Base-by-base conservation (phyloP, 2,113 vertebrate genomes). In the Syngnathus scovelli region DNA sequence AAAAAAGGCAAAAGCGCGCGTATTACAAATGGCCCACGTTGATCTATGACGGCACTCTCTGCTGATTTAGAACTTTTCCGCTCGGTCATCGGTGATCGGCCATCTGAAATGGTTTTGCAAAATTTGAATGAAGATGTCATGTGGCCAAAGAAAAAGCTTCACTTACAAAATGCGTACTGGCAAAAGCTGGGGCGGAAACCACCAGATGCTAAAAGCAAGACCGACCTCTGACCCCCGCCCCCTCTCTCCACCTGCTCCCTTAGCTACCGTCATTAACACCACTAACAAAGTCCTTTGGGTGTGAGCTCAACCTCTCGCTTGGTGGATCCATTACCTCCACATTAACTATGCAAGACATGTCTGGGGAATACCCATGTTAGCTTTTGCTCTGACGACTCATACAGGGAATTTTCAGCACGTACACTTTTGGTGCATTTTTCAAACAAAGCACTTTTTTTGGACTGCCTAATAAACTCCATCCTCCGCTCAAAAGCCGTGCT, bases 251-350 rank as follows among this genome's bases (percentile, higher is more conserved):
- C 23, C 6, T 7, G 2, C 13, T 4, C 2, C 64, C 76, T 71
- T 81, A 72, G 72, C 76, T 63, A 39, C 69, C 70, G 81, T 79
- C 84, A 86, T 82, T 87, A 85, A 64, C 69, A 78, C 69, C 74
- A 86, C 78, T 81, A 87, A 75, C 80, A 69, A 75, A 81, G 70
- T 86, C 79, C 81, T 86, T 82, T 79, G 80, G 83, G 86, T 83
- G 81, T 78, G 76, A 85, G 83, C 70, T 79, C 74, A 76, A 81
- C 77, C 64, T 77, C 64, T 64, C 51, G 18, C 67, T 69, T 70
- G 77, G 75, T 83, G 78, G 84, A 83, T 85, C 87, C 83, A 88
- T 90, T 90, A 89, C 67, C 71, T 66, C 72, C 63, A 65, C 81
- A 88, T 87, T 89, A 87, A 78, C 63, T 67, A 80, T 77, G 83